Evolutionary conservation across 2,113 vertebrate genomes (phyloP).

Genomic region (Panthera tigris): DNA sequence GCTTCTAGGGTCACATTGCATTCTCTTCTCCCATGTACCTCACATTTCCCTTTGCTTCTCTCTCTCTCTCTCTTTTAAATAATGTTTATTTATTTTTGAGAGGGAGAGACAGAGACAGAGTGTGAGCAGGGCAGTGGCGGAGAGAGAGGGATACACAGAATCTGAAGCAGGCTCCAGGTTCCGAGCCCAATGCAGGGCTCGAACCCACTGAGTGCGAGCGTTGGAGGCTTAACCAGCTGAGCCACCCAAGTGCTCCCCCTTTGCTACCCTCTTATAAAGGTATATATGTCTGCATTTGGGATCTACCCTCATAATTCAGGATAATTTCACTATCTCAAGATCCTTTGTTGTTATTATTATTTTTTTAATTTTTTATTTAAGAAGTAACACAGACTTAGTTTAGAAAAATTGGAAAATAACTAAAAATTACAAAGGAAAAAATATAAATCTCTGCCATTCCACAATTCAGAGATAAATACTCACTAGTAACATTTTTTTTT

Average conservation of each 20-base stretch:
- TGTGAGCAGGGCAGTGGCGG: no score
- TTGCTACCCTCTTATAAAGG: not conserved
- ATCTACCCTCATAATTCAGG: not conserved
- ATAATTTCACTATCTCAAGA: not conserved
- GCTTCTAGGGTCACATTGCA: not conserved
- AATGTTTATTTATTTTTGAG: no score
- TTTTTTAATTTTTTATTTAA: not conserved
- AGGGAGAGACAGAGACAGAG: no score
- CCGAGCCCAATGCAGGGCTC: no score
- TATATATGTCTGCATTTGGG: not conserved
- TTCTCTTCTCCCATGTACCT: not conserved
- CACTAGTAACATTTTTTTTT: not conserved
- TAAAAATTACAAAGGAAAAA: constrained; percentile 11
- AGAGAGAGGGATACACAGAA: no score
- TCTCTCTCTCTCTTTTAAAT: not conserved
- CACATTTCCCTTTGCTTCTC: no score
- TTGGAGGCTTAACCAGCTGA: no score
- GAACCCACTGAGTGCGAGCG: no score
- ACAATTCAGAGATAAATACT: not conserved
- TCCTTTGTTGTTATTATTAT: not conserved
- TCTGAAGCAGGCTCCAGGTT: no score
- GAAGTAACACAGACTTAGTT: not conserved
- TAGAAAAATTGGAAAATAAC: not conserved
- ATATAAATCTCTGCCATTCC: not conserved
- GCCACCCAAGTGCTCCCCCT: no score